phyloP scores from a whole-genome alignment of 2,113 vertebrate genomes.

The Peucedramus taeniatus region DNA sequence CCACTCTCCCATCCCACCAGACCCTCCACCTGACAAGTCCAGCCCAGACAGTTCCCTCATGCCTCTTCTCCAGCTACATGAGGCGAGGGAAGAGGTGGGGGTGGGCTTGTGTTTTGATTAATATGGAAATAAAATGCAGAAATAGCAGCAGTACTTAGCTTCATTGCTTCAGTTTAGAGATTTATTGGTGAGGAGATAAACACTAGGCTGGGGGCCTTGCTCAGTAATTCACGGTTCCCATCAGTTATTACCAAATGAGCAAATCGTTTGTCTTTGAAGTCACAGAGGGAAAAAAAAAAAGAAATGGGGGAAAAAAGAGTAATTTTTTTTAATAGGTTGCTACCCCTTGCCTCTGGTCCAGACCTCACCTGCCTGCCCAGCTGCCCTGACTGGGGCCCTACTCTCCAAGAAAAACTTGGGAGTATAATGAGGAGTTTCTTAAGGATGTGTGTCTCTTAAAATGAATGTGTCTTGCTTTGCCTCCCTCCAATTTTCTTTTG shows the following conservation, averaged over 20 bases:
- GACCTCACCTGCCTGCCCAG: neutral
- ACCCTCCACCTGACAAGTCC: neutral
- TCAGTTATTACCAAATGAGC: slow-evolving; percentile 59
- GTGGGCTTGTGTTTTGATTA: slow-evolving; percentile 50
- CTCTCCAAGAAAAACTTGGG: neutral
- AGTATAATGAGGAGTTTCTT: neutral
- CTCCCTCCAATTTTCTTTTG: neutral
- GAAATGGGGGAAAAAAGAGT: accelerated
- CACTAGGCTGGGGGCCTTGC: slow-evolving; percentile 30
- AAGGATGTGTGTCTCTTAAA: accelerated
- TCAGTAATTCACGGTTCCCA: slow-evolving; percentile 23
- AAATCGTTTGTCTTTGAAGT: slow-evolving; percentile 47
- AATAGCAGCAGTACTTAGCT: slow-evolving; percentile 54
- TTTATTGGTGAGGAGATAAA: slow-evolving; percentile 66
- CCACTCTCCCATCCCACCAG: too few relatives aligned
- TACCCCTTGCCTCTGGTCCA: neutral
- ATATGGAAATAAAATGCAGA: slow-evolving; percentile 68
- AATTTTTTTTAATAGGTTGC: neutral
- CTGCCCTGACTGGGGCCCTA: neutral
- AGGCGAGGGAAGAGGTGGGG: neutral
- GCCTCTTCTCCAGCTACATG: neutral
- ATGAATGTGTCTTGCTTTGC: neutral
- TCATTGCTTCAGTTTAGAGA: slow-evolving; percentile 57
- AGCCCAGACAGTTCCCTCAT: accelerated
- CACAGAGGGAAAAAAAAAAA: neutral